Evolutionary conservation across 64 coral and sea anemone species (phyloP).

Genomic region (Orbicella faveolata): DNA sequence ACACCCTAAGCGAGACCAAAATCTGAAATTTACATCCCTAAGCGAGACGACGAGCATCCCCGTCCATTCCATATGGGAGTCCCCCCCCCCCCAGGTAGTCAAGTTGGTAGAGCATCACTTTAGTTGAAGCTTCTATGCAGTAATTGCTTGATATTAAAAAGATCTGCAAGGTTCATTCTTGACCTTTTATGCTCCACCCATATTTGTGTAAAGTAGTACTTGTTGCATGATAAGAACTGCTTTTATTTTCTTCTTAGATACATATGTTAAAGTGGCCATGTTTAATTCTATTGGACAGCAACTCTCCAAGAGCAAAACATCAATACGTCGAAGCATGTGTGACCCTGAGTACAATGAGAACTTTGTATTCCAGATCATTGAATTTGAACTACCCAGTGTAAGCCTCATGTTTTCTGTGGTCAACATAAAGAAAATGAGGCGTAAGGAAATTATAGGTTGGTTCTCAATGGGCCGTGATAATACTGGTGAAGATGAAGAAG

Average conservation of each 20-base stretch:
- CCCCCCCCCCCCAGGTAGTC: too few species aligned
- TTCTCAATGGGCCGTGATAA: conserved; percentile 98
- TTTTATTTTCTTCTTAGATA: conserved; percentile 70
- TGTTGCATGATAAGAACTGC: background rate
- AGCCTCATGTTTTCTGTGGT: conserved; percentile 99
- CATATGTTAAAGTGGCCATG: conserved; percentile 98
- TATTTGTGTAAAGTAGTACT: background rate
- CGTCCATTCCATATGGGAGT: too few species aligned
- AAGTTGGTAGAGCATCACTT: too few species aligned
- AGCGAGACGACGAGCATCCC: too few species aligned
- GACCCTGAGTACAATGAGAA: conserved; percentile 99
- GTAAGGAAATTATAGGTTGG: conserved; percentile 99
- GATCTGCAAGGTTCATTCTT: too few species aligned
- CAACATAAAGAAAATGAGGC: conserved; percentile 99
- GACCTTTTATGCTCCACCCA: too few species aligned
- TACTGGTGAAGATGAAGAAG: conserved; percentile 93
- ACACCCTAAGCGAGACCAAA: too few species aligned
- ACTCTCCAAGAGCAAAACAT: conserved; percentile 97
- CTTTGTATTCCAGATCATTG: conserved; percentile 99
- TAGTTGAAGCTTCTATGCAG: too few species aligned
- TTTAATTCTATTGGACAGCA: conserved; percentile 99
- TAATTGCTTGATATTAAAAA: too few species aligned
- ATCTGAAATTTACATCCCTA: too few species aligned
- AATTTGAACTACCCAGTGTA: conserved; percentile 98
- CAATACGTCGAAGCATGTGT: conserved; percentile 98